These are phyloP conservation scores for Bombus cullumanus DNA, from an alignment of 1,140 invertebrate species.

Conservation along the genomic window DNA sequence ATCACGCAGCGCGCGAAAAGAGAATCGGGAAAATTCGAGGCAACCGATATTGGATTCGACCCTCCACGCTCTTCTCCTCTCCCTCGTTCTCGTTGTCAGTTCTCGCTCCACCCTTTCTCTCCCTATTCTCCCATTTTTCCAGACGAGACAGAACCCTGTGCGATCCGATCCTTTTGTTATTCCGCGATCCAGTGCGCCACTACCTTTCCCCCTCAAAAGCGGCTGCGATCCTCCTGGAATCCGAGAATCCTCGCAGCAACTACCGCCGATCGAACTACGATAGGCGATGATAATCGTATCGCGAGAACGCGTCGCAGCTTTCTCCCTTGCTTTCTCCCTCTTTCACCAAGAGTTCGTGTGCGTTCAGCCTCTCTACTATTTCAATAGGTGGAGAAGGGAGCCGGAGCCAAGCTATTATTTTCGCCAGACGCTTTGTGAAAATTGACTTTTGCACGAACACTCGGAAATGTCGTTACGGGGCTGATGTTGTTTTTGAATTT, in stretches of 20 bases:
- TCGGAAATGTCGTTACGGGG: background rate
- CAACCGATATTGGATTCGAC: slow-evolving; percentile 41
- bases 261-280: slow-evolving; percentile 18
- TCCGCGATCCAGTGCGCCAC: slow-evolving; percentile 2
- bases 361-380: background rate
- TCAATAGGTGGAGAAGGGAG: background rate
- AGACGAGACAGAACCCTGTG: background rate
- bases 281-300: slow-evolving; percentile 44
- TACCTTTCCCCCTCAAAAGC: slow-evolving; percentile 8
- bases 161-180: slow-evolving; percentile 42
- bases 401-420: background rate
- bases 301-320: background rate
- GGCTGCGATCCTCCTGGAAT: slow-evolving; percentile 20
- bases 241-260: slow-evolving; percentile 18
- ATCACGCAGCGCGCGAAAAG: background rate
- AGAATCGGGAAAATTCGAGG: slow-evolving; percentile 26
- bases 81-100: too few species aligned
- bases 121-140: slow-evolving; percentile 29
- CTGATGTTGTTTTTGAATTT: background rate
- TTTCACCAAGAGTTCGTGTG: background rate
- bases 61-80: too few species aligned
- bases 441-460: background rate
- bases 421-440: background rate
- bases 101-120: background rate
- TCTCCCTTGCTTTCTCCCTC: background rate